Base-by-base conservation (phyloP, 2,113 vertebrate genomes). In the Nymphicus hollandicus region DNA sequence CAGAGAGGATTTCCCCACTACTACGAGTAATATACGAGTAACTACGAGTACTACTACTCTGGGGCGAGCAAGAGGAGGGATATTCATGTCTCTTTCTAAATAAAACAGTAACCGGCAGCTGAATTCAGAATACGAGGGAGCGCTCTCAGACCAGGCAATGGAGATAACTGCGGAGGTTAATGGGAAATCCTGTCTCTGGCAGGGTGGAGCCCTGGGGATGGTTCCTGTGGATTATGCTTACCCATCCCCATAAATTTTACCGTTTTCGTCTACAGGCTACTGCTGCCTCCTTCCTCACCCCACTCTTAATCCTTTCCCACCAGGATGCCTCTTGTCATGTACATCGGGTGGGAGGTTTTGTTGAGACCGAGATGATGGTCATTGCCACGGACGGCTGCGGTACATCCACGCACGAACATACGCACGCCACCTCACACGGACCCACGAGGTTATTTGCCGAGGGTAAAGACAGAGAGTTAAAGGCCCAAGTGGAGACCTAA, bases 71-170 rank as follows among this genome's bases (percentile, higher is more conserved):
- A 66, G 43, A 58, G 53, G 18, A 50, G 33, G 11, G 25, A 16
- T 53, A 15, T 33, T 61, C 6, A 3, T 11, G 22, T 58, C 37
- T 60, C 19, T 55, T 73, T 71, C 18, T 50, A 60, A 84, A 81
- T 8, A 55, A 50, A 72, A 44, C 29, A 8, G 15, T 29, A 71
- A 68, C 29, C 3, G 2, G 29, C 33, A 81, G 2, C 39, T 71
- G 80, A 63, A 52, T 84, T 66, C 46, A 66, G 46, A 81, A 37
- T 28, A 52, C 2, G 28, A 46, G 37, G 28, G 29, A 81, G 23
- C 0, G 1, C 10, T 81, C 37, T 23, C 13, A 24, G 17, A 22
- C 68, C 10, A 17, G 43, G 10, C 1, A 6, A 37, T 28, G 43
- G 23, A 85, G 63, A n/a, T 9, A 7, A 10, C 23, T 41, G 41